These are phyloP conservation scores for Drosophila nigrodunni DNA, from an alignment of 1,140 invertebrate species.

Conservation along the genomic window DNA sequence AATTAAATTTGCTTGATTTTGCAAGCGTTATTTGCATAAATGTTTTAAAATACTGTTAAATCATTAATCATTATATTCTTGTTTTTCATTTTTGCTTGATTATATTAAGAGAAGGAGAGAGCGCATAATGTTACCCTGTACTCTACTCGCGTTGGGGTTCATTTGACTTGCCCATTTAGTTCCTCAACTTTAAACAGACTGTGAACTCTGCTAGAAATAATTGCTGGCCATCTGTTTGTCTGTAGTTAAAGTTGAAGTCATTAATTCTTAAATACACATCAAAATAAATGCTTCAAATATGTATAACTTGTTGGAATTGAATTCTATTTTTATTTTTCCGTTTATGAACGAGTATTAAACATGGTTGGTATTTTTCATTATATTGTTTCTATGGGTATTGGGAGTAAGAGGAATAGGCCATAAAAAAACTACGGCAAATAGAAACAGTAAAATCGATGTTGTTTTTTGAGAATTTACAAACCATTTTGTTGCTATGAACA, in stretches of 20 bases:
- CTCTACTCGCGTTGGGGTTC: neutral
- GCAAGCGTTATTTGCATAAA: slow-evolving; percentile 10
- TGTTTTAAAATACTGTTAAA: slow-evolving; percentile 47
- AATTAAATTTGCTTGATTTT: slow-evolving; percentile 39
- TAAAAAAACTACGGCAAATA: neutral
- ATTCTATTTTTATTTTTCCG: slow-evolving; percentile 22
- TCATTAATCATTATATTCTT: slow-evolving; percentile 26
- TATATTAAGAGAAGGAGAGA: slow-evolving; percentile 15
- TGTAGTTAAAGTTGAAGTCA: neutral
- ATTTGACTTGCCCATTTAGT: too few relatives aligned
- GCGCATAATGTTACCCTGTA: slow-evolving; percentile 8
- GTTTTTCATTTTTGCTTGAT: slow-evolving; percentile 17
- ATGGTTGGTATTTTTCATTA: too few relatives aligned
- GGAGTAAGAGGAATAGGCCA: too few relatives aligned
- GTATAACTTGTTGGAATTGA: slow-evolving; percentile 33
- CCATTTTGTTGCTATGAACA: slow-evolving; percentile 29
- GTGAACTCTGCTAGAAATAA: neutral
- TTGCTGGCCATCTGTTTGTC: neutral
- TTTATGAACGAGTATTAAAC: too few relatives aligned
- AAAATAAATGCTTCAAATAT: slow-evolving; percentile 66
- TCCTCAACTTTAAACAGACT: neutral
- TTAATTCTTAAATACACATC: slow-evolving; percentile 39
- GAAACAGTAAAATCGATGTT: neutral
- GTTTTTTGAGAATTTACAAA: slow-evolving; percentile 15
- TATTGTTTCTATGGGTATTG: too few relatives aligned